Evolutionary conservation across 2,113 vertebrate genomes (phyloP).

Genomic region (Struthidea cinerea): DNA sequence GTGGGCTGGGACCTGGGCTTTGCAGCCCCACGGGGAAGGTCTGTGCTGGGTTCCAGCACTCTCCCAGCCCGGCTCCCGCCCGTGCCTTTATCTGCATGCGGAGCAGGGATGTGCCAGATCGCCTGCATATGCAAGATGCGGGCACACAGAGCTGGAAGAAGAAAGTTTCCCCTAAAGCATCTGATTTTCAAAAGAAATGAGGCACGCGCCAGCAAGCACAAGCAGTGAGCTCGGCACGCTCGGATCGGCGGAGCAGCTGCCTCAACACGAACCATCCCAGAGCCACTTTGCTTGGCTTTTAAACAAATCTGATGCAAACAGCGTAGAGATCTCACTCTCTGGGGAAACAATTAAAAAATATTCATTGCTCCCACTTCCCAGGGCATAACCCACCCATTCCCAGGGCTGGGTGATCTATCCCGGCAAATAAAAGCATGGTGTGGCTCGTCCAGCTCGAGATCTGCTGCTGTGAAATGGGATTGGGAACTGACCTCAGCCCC

Average conservation of each 20-base stretch:
- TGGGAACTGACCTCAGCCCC: not conserved
- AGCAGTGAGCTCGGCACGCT: not conserved
- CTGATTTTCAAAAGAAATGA: conserved; percentile 52
- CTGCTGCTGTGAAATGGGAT: not conserved
- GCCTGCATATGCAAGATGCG: conserved; percentile 46
- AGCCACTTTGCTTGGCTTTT: not conserved
- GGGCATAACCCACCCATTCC: not conserved
- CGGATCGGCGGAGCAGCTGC: not conserved
- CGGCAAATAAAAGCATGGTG: not conserved
- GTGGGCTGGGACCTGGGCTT: not conserved
- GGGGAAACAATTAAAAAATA: not conserved
- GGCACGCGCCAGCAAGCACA: not conserved
- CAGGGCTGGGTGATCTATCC: not conserved
- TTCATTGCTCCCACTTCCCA: not conserved
- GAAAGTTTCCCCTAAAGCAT: conserved; percentile 59
- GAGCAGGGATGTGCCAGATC: conserved; percentile 10
- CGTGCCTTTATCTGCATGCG: not conserved
- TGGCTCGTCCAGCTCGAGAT: fast-evolving
- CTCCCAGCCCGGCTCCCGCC: not conserved
- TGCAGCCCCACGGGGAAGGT: not conserved
- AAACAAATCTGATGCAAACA: not conserved
- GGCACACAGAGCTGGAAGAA: not conserved
- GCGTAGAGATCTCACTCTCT: not conserved
- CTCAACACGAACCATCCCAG: fast-evolving
- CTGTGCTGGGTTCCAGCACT: not conserved